Conservation (phyloP, 2,888 invertebrate species). For the Megastigmus dorsalis region DNA sequence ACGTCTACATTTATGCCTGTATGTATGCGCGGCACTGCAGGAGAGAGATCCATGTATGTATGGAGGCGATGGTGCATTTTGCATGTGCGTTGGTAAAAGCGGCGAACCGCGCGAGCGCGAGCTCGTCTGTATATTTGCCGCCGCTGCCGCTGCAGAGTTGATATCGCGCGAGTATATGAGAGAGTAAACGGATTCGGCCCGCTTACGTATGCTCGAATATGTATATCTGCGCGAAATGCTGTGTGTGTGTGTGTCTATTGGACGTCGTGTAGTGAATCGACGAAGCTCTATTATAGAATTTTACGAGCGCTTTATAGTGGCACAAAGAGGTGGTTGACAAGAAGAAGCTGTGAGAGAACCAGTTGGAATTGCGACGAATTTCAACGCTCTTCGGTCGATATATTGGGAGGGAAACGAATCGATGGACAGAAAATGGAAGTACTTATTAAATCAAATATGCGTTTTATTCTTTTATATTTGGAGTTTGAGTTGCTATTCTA, state of each 20-base stretch:
- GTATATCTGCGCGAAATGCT: too few species aligned
- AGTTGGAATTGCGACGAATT: too few species aligned
- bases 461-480: too few species aligned
- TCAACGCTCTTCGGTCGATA: too few species aligned
- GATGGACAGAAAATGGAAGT: too few species aligned
- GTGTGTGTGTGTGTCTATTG: neutral
- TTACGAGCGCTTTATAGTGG: conserved; percentile 39
- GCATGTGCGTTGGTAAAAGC: too few species aligned
- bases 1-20: conserved; percentile 12
- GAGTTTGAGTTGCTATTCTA: too few species aligned
- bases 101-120: too few species aligned
- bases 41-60: neutral
- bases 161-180: conserved; percentile 20
- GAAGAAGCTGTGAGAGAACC: too few species aligned
- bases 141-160: conserved; percentile 2
- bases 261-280: conserved; percentile 56
- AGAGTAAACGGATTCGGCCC: neutral
- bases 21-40: neutral
- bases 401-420: too few species aligned
- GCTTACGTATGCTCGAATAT: neutral
- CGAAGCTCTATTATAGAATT: conserved; percentile 58
- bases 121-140: neutral
- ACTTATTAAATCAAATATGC: too few species aligned
- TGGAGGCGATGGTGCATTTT: neutral
- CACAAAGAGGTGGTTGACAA: too few species aligned